Conservation (phyloP, 2,797 vertebrate species). For the Lophius americanus region DNA sequence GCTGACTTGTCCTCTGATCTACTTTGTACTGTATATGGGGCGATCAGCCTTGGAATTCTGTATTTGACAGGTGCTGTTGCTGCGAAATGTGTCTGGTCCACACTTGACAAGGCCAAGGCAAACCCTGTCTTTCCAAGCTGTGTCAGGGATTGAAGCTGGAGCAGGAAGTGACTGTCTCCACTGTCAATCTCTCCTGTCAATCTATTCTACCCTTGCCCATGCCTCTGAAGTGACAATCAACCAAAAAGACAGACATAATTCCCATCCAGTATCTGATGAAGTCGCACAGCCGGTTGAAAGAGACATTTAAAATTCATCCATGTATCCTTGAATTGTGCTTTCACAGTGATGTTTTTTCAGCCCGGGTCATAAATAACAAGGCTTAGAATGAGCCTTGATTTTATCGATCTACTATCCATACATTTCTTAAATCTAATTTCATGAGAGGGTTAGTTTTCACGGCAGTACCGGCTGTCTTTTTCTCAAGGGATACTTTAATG, state of each 20-base stretch:
- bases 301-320: conserved; percentile 7
- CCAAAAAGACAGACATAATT: conserved; percentile 23
- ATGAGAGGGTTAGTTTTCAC: conserved; percentile 22
- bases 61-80: conserved; percentile 56
- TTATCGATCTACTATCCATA: conserved; percentile 31
- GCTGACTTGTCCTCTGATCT: conserved; percentile 34
- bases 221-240: conserved; percentile 50
- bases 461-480: conserved; percentile 23
- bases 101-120: conserved; percentile 55
- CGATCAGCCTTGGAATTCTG: conserved; percentile 39
- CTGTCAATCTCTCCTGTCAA: conserved; percentile 64
- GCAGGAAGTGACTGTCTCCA: conserved; percentile 64
- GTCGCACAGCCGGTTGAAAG: conserved; percentile 24
- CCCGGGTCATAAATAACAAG: conserved; percentile 5
- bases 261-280: conserved; percentile 24
- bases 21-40: conserved; percentile 5
- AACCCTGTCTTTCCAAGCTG: conserved; percentile 50
- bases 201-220: conserved; percentile 29
- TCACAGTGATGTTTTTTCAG: conserved; percentile 24
- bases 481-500: conserved; percentile 52
- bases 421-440: conserved; percentile 20
- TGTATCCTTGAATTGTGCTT: conserved; percentile 37
- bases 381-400: conserved; percentile 30
- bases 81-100: conserved; percentile 55
- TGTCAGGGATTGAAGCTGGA: conserved; percentile 47